Evolutionary conservation across 2,797 vertebrate genomes (phyloP).

Genomic region (Hipposideros larvatus): DNA sequence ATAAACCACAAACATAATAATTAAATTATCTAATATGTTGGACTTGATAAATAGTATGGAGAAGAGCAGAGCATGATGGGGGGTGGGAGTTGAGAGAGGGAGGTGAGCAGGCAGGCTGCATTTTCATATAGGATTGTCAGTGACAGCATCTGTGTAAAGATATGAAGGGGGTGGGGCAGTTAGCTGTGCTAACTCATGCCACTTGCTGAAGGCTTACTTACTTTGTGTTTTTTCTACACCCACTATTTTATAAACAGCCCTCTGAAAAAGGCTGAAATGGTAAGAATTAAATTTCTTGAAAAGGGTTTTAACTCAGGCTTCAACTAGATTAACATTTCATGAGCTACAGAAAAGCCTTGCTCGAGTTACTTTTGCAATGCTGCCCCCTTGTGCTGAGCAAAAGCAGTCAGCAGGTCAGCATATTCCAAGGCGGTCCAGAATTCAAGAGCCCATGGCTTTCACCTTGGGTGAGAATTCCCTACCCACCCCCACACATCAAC

Average conservation of each 20-base stretch:
- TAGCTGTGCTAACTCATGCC: background rate
- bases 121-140: background rate
- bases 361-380: slow-evolving; percentile 65
- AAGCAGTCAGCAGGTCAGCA: background rate
- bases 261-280: background rate
- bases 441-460: background rate
- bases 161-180: background rate
- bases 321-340: background rate
- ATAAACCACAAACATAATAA: background rate
- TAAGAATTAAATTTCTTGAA: background rate
- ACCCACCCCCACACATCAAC: background rate
- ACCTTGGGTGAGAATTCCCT: background rate
- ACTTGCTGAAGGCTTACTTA: background rate
- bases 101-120: background rate
- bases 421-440: background rate
- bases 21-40: background rate
- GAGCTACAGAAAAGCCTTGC: background rate
- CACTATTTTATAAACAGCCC: background rate
- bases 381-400: slow-evolving; percentile 33
- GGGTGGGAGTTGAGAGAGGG: background rate
- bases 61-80: background rate
- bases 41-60: background rate
- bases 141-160: background rate
- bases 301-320: background rate
- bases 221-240: background rate